Percentiles rank a stretch among this genome's conserved stretches.
Evolutionary conservation across 2,113 vertebrate species (phyloP).

Genomic region (Pollimyrus isidori): DNA sequence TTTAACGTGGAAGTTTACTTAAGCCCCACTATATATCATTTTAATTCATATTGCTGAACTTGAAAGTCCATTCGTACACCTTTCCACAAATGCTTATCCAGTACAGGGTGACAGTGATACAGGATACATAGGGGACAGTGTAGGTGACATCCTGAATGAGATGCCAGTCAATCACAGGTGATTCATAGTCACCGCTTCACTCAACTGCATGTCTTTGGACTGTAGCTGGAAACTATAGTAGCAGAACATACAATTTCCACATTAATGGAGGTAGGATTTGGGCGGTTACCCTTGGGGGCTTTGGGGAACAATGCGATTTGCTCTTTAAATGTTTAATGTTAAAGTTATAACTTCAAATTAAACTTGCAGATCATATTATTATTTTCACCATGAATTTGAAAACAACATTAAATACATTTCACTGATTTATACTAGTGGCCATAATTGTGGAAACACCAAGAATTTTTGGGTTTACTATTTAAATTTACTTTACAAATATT

Average conservation of each 20-base stretch:
- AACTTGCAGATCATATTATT: not conserved
- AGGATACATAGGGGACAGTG: not conserved
- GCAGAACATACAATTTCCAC: not conserved
- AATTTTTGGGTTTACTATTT: too few relatives aligned
- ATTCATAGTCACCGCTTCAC: not conserved
- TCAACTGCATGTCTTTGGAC: not conserved
- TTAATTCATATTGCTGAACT: not conserved
- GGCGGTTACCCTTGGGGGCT: not conserved
- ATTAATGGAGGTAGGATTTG: not conserved
- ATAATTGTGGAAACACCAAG: too few relatives aligned
- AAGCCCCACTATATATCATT: not conserved
- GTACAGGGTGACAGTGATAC: not conserved
- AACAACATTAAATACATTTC: not conserved
- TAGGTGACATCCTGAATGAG: not conserved
- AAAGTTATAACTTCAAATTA: not conserved
- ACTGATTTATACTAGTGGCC: not conserved
- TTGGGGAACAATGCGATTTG: not conserved
- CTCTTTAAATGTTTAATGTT: not conserved
- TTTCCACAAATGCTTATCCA: not conserved
- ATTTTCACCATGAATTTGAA: not conserved
- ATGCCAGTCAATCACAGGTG: not conserved
- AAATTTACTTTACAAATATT: too few relatives aligned
- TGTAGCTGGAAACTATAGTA: not conserved
- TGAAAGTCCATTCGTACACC: not conserved
- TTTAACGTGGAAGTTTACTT: not conserved